A percentile compares a stretch with the other conserved stretches of the same genome.
Evolutionary conservation across 2,888 invertebrate species (phyloP).

Genomic region (Antheraea yamamai): DNA sequence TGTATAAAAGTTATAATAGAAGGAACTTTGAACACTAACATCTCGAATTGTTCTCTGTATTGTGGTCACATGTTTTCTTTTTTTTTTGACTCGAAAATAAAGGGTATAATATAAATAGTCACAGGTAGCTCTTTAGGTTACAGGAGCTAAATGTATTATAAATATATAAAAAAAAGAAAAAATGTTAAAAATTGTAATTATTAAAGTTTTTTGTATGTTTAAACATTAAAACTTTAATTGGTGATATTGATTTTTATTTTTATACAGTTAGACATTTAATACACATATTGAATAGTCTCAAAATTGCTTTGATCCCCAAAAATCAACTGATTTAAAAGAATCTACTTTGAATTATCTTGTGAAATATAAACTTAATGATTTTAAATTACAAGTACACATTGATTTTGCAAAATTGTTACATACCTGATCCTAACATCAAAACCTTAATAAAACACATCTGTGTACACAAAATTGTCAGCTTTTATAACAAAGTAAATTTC

Average conservation of each 20-base stretch:
- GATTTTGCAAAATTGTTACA: not conserved
- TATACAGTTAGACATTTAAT: not conserved
- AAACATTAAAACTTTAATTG: slow-evolving; percentile 73
- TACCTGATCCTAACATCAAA: no score
- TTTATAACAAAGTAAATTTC: no score
- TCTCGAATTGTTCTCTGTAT: slow-evolving; percentile 51
- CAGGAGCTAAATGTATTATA: slow-evolving; percentile 66
- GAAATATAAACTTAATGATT: no score
- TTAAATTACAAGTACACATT: no score
- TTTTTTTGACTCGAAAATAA: slow-evolving; percentile 43
- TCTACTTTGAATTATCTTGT: no score
- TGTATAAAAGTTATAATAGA: slow-evolving; percentile 31
- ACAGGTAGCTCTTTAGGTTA: slow-evolving; percentile 66
- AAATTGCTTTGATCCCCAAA: not conserved
- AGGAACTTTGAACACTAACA: slow-evolving; percentile 43
- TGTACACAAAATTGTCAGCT: no score
- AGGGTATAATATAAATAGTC: slow-evolving; percentile 69
- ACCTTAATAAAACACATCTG: no score
- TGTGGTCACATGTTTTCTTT: slow-evolving; percentile 60
- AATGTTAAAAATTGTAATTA: slow-evolving; percentile 68
- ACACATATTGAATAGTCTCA: not conserved
- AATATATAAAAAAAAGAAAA: slow-evolving; percentile 64
- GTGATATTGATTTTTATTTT: slow-evolving; percentile 55
- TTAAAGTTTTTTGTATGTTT: slow-evolving; percentile 63
- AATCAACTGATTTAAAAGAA: no score